phyloP scores from a whole-genome alignment of 1,140 invertebrate species.

The Pseudoatta argentina region DNA sequence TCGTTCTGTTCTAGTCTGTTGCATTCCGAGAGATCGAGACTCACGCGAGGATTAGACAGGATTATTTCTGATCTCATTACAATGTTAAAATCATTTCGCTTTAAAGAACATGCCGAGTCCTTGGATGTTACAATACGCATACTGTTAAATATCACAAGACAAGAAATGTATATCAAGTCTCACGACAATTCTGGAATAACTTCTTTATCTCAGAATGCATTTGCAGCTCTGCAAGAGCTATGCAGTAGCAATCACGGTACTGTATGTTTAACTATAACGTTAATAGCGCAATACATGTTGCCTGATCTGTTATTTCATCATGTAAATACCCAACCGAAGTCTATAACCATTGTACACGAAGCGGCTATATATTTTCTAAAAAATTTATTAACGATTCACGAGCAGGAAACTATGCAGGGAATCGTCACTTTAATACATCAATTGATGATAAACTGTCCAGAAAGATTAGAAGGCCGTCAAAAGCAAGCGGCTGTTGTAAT shows the following conservation, averaged over 20 bases:
- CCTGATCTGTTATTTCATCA: conserved; percentile 85
- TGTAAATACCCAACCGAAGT: conserved; percentile 82
- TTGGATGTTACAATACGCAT: conserved; percentile 85
- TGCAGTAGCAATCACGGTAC: conserved; percentile 86
- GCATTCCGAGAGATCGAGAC: conserved; percentile 75
- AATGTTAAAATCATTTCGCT: conserved; percentile 84
- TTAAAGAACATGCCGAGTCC: conserved; percentile 85
- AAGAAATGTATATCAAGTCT: conserved; percentile 83
- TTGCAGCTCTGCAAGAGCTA: conserved; percentile 84
- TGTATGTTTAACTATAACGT: conserved; percentile 82
- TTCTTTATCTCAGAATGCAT: conserved; percentile 85
- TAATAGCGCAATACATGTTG: conserved; percentile 86
- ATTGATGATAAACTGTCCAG: conserved; percentile 87
- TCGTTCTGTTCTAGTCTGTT: conserved; percentile 39
- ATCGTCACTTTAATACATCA: conserved; percentile 87
- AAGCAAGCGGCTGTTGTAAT: conserved; percentile 86
- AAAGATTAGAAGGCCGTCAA: conserved; percentile 87
- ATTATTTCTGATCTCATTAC: conserved; percentile 85
- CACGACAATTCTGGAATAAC: conserved; percentile 70
- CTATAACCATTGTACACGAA: conserved; percentile 84
- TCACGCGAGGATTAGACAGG: conserved; percentile 80
- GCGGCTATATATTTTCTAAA: conserved; percentile 87
- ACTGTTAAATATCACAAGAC: conserved; percentile 85
- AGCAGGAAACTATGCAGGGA: conserved; percentile 80
- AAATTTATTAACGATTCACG: conserved; percentile 82